Evolutionary conservation across 2,113 vertebrate genomes (phyloP).

Genomic region (Ginglymostoma cirratum): DNA sequence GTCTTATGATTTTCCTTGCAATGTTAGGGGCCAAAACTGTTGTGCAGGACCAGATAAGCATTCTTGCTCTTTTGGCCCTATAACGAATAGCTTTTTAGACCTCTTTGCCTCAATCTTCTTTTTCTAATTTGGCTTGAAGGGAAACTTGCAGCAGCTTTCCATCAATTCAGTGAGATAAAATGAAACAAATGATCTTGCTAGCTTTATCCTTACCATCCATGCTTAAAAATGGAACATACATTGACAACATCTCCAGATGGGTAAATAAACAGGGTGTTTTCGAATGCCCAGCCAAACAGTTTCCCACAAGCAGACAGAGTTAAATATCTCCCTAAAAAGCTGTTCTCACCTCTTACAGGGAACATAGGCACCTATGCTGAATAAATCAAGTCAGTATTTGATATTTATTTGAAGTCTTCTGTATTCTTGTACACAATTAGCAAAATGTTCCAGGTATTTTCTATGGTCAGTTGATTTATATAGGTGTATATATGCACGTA

Average conservation of each 20-base stretch:
- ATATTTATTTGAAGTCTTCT: neutral
- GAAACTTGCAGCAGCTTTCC: neutral
- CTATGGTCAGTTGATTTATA: neutral
- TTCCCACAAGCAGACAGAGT: neutral
- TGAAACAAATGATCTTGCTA: neutral
- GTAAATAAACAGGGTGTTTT: neutral
- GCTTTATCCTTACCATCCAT: neutral
- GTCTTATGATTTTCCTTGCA: too few species aligned
- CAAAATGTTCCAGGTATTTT: neutral
- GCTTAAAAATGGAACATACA: neutral
- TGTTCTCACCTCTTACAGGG: neutral
- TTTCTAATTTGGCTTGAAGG: neutral
- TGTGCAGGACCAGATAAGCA: too few species aligned
- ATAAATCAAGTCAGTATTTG: neutral
- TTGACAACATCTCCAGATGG: neutral
- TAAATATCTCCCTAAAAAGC: too few species aligned
- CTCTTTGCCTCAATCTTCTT: neutral
- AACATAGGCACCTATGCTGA: neutral
- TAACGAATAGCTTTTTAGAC: neutral
- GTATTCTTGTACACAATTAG: neutral
- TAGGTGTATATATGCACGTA: too few species aligned
- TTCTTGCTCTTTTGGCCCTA: too few species aligned
- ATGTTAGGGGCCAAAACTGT: neutral
- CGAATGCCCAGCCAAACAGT: neutral
- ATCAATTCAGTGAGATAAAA: too few species aligned